Conservation (phyloP, 2,797 vertebrate genomes). For the Hemibagrus guttatus region DNA sequence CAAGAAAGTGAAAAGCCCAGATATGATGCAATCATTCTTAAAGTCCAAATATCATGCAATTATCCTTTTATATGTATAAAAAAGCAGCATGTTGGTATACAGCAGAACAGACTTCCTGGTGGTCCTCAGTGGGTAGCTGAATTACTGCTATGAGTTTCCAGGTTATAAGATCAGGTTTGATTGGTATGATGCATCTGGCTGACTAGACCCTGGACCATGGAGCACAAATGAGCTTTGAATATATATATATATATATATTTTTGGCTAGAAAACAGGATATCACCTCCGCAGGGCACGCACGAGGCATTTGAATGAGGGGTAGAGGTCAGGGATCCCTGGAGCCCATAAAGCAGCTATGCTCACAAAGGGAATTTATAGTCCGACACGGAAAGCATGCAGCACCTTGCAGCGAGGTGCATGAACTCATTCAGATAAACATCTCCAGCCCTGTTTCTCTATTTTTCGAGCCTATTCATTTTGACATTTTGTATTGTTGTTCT, state of each 20-base stretch:
- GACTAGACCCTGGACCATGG: constrained; percentile 55
- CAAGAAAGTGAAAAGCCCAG: constrained; percentile 21
- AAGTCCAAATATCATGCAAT: constrained; percentile 32
- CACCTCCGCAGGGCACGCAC: constrained; percentile 1
- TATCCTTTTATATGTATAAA: constrained; percentile 22
- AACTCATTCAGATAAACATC: constrained; percentile 33
- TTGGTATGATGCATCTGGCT: constrained; percentile 60
- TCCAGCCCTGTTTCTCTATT: not conserved
- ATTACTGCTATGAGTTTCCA: constrained; percentile 41
- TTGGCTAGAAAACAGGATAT: constrained; percentile 46
- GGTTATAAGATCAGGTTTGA: constrained; percentile 51
- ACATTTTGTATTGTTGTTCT: constrained; percentile 34
- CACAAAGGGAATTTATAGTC: constrained; percentile 37
- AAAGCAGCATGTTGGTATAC: constrained; percentile 17
- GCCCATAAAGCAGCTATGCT: constrained; percentile 39
- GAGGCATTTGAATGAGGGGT: constrained; percentile 20
- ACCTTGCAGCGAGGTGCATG: constrained; percentile 19
- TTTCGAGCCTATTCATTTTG: constrained; percentile 3
- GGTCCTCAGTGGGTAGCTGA: constrained; percentile 45
- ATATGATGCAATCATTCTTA: constrained; percentile 39
- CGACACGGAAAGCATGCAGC: constrained; percentile 19
- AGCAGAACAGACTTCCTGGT: constrained; percentile 41
- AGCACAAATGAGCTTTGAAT: constrained; percentile 45
- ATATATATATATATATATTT: too few relatives aligned
- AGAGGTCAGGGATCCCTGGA: constrained; percentile 21